phyloP scores from a whole-genome alignment of 2,888 invertebrate species.

The Noctua janthe region DNA sequence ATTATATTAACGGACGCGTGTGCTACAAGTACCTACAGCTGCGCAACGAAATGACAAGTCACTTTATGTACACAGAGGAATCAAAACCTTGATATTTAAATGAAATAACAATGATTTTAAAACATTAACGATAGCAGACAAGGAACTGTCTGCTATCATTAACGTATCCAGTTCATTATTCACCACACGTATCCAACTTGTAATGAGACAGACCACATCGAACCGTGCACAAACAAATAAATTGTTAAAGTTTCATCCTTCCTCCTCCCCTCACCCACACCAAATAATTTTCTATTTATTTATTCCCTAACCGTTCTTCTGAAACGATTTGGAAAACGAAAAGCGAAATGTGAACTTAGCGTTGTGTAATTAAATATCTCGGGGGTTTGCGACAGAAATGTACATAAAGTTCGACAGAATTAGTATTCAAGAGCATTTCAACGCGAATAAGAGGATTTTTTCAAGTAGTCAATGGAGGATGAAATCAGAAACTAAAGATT shows the following conservation, averaged over 20 bases:
- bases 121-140: background rate
- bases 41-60: too few relatives aligned
- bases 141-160: too few relatives aligned
- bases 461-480: background rate
- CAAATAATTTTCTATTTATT: background rate
- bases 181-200: background rate
- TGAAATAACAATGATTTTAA: too few relatives aligned
- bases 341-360: conserved; percentile 4
- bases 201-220: background rate
- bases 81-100: too few relatives aligned
- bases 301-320: conserved; percentile 25
- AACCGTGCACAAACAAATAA: background rate
- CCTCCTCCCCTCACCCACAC: background rate
- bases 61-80: too few relatives aligned
- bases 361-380: conserved; percentile 16
- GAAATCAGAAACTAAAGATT: background rate
- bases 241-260: background rate
- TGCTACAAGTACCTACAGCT: too few relatives aligned
- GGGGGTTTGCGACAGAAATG: background rate
- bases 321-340: conserved; percentile 39
- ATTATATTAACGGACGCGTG: too few relatives aligned
- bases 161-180: background rate
- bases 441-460: background rate
- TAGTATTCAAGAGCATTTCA: conserved; percentile 16
- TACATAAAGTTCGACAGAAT: conserved; percentile 9